Evolutionary conservation across 2,113 vertebrate species (phyloP).

Genomic region (Ailuropoda melanoleuca): DNA sequence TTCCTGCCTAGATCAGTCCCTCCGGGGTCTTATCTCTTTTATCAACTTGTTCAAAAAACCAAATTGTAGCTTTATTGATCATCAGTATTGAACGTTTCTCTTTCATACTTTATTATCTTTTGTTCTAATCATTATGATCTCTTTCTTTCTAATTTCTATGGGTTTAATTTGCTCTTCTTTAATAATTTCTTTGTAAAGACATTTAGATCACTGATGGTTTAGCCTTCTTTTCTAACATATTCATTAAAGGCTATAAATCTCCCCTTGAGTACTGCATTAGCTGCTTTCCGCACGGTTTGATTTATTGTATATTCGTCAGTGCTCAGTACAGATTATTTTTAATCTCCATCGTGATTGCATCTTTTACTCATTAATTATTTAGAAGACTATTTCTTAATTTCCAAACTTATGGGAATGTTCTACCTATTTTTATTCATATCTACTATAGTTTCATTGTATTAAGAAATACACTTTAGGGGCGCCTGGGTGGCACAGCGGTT

Average conservation of each 20-base stretch:
- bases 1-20: not conserved
- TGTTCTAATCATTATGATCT: not conserved
- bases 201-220: not conserved
- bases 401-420: not conserved
- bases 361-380: not conserved
- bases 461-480: not conserved
- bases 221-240: not conserved
- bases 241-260: not conserved
- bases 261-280: not conserved
- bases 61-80: not conserved
- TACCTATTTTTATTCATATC: not conserved
- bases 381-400: not conserved
- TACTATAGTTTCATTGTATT: not conserved
- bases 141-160: not conserved
- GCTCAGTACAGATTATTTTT: conserved; percentile 2
- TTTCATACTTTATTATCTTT: not conserved
- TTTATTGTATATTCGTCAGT: not conserved
- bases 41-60: not conserved
- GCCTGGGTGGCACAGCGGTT: no score
- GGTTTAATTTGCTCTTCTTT: not conserved
- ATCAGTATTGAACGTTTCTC: not conserved
- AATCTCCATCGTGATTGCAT: not conserved
- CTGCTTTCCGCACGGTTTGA: not conserved
- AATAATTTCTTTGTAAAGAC: not conserved
- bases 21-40: not conserved